Evolutionary conservation across 2,888 invertebrate genomes (phyloP), one percentile per base, ranked within the genome.

Genomic region (Cryptophagus acutangulus): DNA sequence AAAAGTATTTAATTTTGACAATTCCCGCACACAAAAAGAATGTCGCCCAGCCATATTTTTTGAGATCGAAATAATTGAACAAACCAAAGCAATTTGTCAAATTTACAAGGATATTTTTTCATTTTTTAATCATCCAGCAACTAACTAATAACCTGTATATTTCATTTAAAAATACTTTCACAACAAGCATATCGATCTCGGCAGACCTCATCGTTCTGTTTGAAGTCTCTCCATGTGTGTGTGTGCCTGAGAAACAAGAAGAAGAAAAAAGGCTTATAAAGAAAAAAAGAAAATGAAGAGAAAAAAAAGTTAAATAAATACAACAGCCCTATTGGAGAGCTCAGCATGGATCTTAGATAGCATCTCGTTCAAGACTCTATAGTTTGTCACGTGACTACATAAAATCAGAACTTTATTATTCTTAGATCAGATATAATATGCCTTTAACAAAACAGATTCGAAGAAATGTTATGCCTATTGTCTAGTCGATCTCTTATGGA

Each of bases 331-430:
- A 44, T 44, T 41, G 44, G 41, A n/a, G n/a, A 41, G 38, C 43
- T 17, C 40, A 43, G 46, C 46, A 30, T 40, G 43, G 37, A 40
- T 30, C 31, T 42, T 28, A 46, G 46, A 46, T 46, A 46, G 37
- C 24, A 46, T 46, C 43, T 37, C 35, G 25, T 17, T 29, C 40
- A 16, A 38, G 43, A 33, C 40, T 37, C 43, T 31, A 40, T 35
- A 42, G 40, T 42, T 42, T 39, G 43, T 46, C 46, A 46, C 40
- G 46, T 46, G 43, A 43, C 43, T 36, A 38, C 40, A 46, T 46
- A 46, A 46, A 43, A 46, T 46, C 42, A 40, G 40, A 43, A 43
- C 43, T 46, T 46, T 46, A 46, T 38, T 43, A 39, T 45, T 33
- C 38, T 38, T 30, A 38, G 42, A 38, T 37, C 37, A 37, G 34